A percentile compares a stretch with the other conserved stretches of the same genome.
phyloP scores from a whole-genome alignment of 2,113 vertebrate species.

The Pongo abelii region DNA sequence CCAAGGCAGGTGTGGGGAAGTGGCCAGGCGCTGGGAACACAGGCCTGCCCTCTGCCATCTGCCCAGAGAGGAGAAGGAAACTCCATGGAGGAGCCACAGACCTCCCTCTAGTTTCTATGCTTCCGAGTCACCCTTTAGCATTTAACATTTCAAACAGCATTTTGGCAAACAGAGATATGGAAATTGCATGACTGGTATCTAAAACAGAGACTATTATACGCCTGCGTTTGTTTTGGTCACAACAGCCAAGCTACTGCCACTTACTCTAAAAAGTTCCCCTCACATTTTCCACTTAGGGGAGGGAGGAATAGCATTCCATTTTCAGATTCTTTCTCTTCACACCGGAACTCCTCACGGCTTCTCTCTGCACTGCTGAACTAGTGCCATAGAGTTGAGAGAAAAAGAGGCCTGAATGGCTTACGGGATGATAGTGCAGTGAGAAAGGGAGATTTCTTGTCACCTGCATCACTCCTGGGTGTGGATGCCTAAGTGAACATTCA shows the following conservation, averaged over 20 bases:
- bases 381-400: not conserved
- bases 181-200: not conserved
- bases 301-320: not conserved
- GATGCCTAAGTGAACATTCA: too few relatives aligned
- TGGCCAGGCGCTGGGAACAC: not conserved
- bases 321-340: not conserved
- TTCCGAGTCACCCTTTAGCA: not conserved
- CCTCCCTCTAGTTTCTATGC: accelerated
- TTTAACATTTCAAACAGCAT: not conserved
- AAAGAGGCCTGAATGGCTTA: not conserved
- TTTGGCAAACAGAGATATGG: not conserved
- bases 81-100: not conserved
- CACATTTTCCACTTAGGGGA: not conserved
- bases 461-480: accelerated
- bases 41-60: not conserved
- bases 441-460: not conserved
- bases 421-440: not conserved
- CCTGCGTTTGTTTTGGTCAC: not conserved
- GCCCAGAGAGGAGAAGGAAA: not conserved
- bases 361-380: not conserved
- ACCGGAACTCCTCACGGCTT: not conserved
- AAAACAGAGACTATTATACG: not conserved
- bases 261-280: not conserved
- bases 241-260: not conserved
- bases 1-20: constrained; percentile 46